Percentiles rank a stretch among this genome's conserved stretches.
Evolutionary conservation across 2,888 invertebrate genomes (phyloP).

Genomic region (Spodoptera exigua): DNA sequence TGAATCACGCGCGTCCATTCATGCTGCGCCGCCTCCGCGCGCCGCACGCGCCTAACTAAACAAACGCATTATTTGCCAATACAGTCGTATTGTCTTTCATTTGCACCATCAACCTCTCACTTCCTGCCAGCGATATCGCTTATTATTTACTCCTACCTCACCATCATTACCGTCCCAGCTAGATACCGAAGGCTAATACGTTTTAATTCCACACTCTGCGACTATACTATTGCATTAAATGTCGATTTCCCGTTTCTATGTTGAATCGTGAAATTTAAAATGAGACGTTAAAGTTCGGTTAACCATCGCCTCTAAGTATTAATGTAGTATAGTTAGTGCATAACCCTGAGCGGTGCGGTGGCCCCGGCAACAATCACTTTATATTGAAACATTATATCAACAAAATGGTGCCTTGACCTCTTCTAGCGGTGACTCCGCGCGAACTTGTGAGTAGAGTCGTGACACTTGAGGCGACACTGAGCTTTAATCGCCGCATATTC

Average conservation of each 20-base stretch:
- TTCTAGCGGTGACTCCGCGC: slow-evolving; percentile 53
- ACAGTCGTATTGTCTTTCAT: slow-evolving; percentile 78
- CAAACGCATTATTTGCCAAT: slow-evolving; percentile 76
- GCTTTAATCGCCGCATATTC: slow-evolving; percentile 56
- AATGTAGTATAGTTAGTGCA: slow-evolving; percentile 35
- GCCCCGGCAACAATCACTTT: slow-evolving; percentile 68
- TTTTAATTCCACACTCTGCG: slow-evolving; percentile 54
- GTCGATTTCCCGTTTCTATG: slow-evolving; percentile 65
- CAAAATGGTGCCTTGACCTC: slow-evolving; percentile 70
- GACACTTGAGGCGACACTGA: slow-evolving; percentile 66
- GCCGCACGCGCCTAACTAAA: slow-evolving; percentile 76
- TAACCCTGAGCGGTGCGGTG: slow-evolving; percentile 63
- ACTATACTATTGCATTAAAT: slow-evolving; percentile 49
- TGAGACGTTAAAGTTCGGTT: slow-evolving; percentile 67
- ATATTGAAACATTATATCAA: slow-evolving; percentile 64
- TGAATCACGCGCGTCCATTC: slow-evolving; percentile 86
- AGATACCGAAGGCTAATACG: slow-evolving; percentile 40
- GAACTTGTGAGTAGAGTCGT: slow-evolving; percentile 59
- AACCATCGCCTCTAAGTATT: slow-evolving; percentile 58
- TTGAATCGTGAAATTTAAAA: slow-evolving; percentile 78
- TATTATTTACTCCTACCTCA: slow-evolving; percentile 55
- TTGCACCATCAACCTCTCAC: slow-evolving; percentile 79
- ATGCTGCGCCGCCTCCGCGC: slow-evolving; percentile 79
- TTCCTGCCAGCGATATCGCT: slow-evolving; percentile 76
- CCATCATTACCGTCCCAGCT: slow-evolving; percentile 54